Percentiles rank a stretch among this genome's conserved stretches.
These are phyloP conservation scores for Eulemur albifrons DNA, from an alignment of 2,797 vertebrate genomes.

Conservation along the genomic window DNA sequence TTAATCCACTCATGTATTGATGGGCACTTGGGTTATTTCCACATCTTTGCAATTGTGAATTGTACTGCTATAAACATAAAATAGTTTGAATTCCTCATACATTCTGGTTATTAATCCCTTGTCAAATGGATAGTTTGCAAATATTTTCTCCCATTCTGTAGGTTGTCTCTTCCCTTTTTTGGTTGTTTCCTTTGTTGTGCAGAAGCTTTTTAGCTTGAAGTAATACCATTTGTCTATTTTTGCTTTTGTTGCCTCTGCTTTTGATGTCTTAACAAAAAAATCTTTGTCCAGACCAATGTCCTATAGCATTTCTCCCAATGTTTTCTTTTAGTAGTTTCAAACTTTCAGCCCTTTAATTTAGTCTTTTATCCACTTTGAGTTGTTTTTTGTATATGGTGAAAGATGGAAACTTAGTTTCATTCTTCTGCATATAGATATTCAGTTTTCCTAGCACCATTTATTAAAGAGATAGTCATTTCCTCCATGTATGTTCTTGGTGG, in stretches of 20 bases:
- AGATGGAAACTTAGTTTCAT: not conserved
- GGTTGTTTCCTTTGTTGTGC: not conserved
- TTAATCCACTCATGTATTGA: not conserved
- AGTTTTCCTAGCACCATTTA: not conserved
- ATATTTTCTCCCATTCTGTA: not conserved
- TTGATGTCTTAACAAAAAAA: not conserved
- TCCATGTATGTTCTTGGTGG: not conserved
- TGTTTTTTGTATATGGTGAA: not conserved
- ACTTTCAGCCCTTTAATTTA: not conserved
- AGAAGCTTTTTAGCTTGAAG: not conserved
- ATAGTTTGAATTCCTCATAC: not conserved
- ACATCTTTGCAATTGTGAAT: not conserved
- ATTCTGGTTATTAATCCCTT: not conserved
- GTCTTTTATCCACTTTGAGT: not conserved
- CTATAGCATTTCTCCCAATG: not conserved
- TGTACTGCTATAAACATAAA: not conserved
- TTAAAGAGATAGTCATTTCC: not conserved
- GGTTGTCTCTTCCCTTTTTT: not conserved
- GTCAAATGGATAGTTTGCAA: not conserved
- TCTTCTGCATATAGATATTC: not conserved
- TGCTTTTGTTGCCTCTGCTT: not conserved
- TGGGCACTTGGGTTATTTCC: not conserved
- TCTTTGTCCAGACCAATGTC: not conserved
- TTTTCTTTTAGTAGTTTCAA: not conserved
- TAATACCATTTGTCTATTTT: not conserved